A percentile compares a stretch with the other conserved stretches of the same genome.
phyloP scores from a whole-genome alignment of 2,113 vertebrate species.

The Rhadina sibilatrix region DNA sequence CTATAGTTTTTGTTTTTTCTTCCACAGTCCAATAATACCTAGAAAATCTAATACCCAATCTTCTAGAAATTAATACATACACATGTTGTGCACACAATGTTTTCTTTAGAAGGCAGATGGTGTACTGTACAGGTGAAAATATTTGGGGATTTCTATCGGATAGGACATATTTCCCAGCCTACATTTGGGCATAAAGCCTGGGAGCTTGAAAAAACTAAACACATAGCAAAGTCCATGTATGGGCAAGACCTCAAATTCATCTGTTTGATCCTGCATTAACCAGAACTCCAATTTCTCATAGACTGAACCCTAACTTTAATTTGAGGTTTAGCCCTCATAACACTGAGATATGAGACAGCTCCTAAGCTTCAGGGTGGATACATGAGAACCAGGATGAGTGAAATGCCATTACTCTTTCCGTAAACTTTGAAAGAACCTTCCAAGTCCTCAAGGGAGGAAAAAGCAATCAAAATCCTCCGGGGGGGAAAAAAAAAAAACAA shows the following conservation, averaged over 20 bases:
- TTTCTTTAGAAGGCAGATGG: neutral
- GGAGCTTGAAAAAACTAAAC: neutral
- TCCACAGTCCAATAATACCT: neutral
- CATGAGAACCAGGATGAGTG: neutral
- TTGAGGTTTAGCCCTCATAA: neutral
- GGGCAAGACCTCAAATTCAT: neutral
- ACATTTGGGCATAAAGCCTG: neutral
- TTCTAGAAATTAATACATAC: neutral
- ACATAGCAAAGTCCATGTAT: neutral
- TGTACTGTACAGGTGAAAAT: neutral
- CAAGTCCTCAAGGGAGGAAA: neutral
- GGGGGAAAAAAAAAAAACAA: neutral
- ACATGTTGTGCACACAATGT: neutral
- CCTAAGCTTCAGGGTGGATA: neutral
- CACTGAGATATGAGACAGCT: fast-evolving
- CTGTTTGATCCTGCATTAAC: neutral
- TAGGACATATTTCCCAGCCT: neutral
- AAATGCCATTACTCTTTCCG: neutral
- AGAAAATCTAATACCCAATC: neutral
- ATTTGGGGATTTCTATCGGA: neutral
- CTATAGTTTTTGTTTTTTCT: neutral
- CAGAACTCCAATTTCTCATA: neutral
- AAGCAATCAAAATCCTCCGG: neutral
- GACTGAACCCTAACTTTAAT: neutral
- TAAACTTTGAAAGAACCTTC: neutral